Conservation (phyloP, 2,888 invertebrate species). For the Tyria jacobaeae region DNA sequence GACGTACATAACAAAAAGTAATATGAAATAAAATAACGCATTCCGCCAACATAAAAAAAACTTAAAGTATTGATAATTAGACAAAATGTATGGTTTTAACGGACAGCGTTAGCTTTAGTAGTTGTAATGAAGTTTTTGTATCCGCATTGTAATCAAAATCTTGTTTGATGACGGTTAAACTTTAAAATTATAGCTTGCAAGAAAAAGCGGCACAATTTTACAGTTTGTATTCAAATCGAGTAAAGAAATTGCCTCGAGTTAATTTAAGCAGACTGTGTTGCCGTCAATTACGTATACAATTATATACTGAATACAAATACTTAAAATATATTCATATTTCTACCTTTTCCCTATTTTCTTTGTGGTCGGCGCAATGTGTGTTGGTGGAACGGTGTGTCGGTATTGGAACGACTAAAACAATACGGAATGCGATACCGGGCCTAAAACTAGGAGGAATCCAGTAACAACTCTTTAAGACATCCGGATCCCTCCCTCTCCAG, state of each 20-base stretch:
- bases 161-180: background rate
- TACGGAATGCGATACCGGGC: no score
- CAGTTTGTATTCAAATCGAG: constrained; percentile 13
- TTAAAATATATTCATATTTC: no score
- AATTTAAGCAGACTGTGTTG: background rate
- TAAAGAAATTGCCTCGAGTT: background rate
- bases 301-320: no score
- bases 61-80: constrained; percentile 1
- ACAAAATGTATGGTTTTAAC: constrained; percentile 7
- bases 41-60: background rate
- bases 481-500: no score
- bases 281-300: no score
- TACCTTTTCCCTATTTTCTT: no score
- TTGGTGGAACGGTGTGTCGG: no score
- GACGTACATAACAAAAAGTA: background rate
- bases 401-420: no score
- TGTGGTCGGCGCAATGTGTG: no score
- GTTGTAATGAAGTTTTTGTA: background rate
- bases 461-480: no score
- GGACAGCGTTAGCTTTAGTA: background rate
- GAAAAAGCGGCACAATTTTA: background rate
- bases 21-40: background rate
- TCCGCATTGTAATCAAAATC: constrained; percentile 4
- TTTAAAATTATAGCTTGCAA: background rate
- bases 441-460: no score